Evolutionary conservation across 2,113 vertebrate species (phyloP).

Genomic region (Gracilinanus agilis): DNA sequence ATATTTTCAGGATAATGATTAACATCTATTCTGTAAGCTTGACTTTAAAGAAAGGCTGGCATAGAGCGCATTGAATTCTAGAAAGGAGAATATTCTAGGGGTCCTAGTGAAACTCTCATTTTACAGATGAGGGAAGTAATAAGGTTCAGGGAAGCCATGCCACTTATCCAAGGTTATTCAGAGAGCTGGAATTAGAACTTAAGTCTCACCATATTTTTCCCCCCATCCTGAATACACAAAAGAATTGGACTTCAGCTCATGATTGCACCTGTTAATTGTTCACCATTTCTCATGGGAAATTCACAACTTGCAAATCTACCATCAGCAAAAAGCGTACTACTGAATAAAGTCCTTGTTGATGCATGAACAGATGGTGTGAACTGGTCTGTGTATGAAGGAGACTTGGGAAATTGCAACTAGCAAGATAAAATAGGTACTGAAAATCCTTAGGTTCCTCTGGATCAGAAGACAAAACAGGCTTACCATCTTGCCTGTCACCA

Average conservation of each 20-base stretch:
- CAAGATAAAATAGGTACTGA: background rate
- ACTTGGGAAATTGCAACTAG: background rate
- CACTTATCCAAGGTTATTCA: background rate
- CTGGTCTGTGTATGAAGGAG: background rate
- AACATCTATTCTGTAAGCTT: slow-evolving; percentile 20
- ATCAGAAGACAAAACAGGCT: background rate
- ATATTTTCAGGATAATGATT: background rate
- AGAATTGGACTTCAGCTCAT: background rate
- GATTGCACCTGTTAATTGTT: background rate
- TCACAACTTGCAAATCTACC: slow-evolving; percentile 44
- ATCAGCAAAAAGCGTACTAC: slow-evolving; percentile 34
- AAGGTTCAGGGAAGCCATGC: background rate
- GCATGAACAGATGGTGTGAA: background rate
- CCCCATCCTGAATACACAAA: background rate
- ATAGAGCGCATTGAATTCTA: slow-evolving; percentile 19
- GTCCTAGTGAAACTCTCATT: slow-evolving; percentile 43
- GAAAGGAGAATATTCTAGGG: background rate
- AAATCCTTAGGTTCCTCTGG: background rate
- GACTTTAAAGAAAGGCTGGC: slow-evolving; percentile 6
- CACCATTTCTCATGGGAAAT: background rate
- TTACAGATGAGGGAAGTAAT: background rate
- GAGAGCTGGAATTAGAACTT: slow-evolving; percentile 17
- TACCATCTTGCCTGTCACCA: background rate
- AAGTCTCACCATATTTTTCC: background rate
- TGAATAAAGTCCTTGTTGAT: background rate